Conservation (phyloP, 64 coral and sea anemone species). For the Dendrophyllia cribrosa region DNA sequence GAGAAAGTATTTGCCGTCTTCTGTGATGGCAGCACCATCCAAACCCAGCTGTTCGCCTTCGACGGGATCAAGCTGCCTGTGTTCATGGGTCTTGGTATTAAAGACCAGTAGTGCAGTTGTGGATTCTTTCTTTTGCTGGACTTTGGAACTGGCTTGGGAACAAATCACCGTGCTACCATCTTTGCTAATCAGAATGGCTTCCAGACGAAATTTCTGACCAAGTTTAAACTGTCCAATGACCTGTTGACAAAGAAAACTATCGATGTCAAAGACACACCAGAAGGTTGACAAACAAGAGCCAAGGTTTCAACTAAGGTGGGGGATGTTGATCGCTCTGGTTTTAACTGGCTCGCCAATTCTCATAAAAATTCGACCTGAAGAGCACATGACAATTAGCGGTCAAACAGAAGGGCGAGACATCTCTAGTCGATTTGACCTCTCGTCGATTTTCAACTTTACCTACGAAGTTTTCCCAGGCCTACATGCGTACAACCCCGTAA, state of each 20-base stretch:
- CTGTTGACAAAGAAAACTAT: not conserved
- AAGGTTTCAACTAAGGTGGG: no score
- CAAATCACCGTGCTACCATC: slow-evolving; percentile 61
- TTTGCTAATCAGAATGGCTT: slow-evolving; percentile 75
- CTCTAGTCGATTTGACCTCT: no score
- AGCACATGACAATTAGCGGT: no score
- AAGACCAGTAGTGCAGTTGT: slow-evolving; percentile 66
- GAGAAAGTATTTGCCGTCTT: slow-evolving; percentile 76
- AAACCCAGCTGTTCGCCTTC: slow-evolving; percentile 51
- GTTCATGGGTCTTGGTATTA: slow-evolving; percentile 64
- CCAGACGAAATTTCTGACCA: slow-evolving; percentile 80
- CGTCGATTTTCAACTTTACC: no score
- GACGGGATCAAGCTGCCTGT: slow-evolving; percentile 53
- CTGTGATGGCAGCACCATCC: slow-evolving; percentile 67
- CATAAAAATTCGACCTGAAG: no score
- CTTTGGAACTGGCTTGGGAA: slow-evolving; percentile 29
- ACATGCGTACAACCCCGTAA: no score
- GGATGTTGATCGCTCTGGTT: no score
- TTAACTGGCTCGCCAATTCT: no score
- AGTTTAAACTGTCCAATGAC: slow-evolving; percentile 44
- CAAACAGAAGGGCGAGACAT: no score
- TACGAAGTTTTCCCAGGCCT: no score
- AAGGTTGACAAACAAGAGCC: no score
- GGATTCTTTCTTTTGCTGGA: slow-evolving; percentile 49
- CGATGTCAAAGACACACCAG: not conserved